A percentile compares a stretch with the other conserved stretches of the same genome.
Conservation (phyloP, 2,113 vertebrate species). For the Petromus typicus region DNA sequence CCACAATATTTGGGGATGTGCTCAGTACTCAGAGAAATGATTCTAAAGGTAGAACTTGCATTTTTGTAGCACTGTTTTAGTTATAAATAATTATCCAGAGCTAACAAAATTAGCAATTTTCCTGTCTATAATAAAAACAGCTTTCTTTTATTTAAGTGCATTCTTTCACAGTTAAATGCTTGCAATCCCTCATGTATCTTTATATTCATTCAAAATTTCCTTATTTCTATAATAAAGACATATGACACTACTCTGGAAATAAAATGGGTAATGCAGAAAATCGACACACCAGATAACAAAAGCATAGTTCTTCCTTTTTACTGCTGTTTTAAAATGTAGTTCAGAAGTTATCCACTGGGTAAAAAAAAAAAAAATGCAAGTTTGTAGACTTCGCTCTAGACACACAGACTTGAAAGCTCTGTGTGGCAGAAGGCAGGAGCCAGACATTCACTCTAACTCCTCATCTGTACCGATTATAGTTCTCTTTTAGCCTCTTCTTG, state of each 20-base stretch:
- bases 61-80: not conserved
- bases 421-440: not conserved
- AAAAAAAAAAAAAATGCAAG: not conserved
- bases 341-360: not conserved
- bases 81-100: not conserved
- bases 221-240: not conserved
- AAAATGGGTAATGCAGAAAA: not conserved
- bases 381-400: not conserved
- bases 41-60: not conserved
- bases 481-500: not conserved
- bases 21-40: not conserved
- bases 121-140: not conserved
- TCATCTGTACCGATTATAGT: not conserved
- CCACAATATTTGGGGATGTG: not conserved
- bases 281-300: not conserved
- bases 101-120: conserved; percentile 15
- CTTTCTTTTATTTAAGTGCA: not conserved
- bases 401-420: not conserved
- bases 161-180: conserved; percentile 20
- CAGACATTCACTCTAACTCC: not conserved
- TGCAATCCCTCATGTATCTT: not conserved
- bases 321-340: not conserved
- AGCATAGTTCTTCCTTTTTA: not conserved
- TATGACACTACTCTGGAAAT: not conserved
- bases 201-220: not conserved